Conservation (phyloP, 2,113 vertebrate genomes). For the Hippopotamus amphibius region DNA sequence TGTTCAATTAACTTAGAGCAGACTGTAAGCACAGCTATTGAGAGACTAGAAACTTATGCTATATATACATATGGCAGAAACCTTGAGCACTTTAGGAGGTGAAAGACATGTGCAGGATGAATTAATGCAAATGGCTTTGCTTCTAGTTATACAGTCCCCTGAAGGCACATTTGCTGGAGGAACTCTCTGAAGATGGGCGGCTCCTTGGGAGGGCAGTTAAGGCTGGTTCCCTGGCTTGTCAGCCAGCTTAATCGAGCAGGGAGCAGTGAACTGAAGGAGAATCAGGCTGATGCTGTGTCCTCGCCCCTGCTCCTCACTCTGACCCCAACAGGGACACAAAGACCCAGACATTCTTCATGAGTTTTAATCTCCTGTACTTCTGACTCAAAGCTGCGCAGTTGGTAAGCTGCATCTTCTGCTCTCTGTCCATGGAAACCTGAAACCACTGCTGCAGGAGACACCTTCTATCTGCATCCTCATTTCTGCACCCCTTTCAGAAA, state of each 20-base stretch:
- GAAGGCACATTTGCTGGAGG: conserved; percentile 20
- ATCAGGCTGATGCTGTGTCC: not conserved
- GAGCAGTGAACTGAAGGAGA: not conserved
- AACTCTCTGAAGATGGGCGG: not conserved
- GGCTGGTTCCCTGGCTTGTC: not conserved
- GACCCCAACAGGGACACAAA: not conserved
- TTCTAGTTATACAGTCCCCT: not conserved
- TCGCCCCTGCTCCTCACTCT: not conserved
- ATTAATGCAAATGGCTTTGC: conserved; percentile 26
- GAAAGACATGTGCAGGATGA: not conserved
- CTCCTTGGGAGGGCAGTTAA: not conserved
- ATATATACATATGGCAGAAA: not conserved
- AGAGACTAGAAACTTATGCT: not conserved
- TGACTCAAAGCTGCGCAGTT: not conserved
- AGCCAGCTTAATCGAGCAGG: not conserved
- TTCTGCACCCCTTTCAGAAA: conserved; percentile 27
- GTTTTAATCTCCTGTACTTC: not conserved
- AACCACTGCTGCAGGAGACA: not conserved
- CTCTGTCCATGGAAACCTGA: not conserved
- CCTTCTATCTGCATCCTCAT: not conserved
- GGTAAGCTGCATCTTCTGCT: not conserved
- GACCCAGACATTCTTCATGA: not conserved
- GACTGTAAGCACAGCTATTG: not conserved
- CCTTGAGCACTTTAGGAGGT: not conserved
- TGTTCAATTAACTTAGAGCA: not conserved